Evolutionary conservation across 2,113 vertebrate genomes (phyloP), one percentile per base, ranked within the genome.

Genomic region (Neomonachus schauinslandi): DNA sequence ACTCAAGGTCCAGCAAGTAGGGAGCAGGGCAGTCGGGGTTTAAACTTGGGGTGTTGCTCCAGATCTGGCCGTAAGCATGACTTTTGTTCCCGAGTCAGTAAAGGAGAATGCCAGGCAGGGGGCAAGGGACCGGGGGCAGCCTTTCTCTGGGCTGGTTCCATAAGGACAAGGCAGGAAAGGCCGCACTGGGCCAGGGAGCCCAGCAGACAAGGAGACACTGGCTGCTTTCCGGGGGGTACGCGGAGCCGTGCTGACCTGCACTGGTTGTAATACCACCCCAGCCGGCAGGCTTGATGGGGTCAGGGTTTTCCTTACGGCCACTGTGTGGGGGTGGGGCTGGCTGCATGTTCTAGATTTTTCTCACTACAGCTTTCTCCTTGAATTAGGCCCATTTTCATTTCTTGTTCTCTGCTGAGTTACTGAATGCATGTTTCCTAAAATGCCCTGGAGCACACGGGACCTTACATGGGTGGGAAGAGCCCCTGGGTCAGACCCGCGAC

Each of bases 391-490:
- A 7, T 46, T 89, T 59, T 22, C 15, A n/a, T 61, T 18, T 77
- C 26, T 51, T 49, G n/a, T 46, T 63, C 33, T 67, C 94, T 39
- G 2, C 6, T 61, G 53, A 93, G 49, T 33, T 69, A 16, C 72
- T 55, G 39, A 26, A 53, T 28, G 36, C 59, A 3, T 18, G 36
- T 88, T 76, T 93, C 63, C 55, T 21, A 59, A 72, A 36, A 87
- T 57, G 61, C 51, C 61, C 46, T 9, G 71, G 67, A 69, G 53
- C 1, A n/a, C 65, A 7, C 14, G 7, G 93, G 90, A 53, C 42
- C 15, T 5, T 36, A 46, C 6, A 2, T 5, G 19, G 7, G 5
- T 7, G 46, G 0, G 33, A 7, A 46, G 33, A 22, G 46, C 59
- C 31, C 33, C 13, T 4, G 22, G 39, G 55, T 82, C 72, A 8